Evolutionary conservation across 2,113 vertebrate genomes (phyloP).

Genomic region (Ivindomyrus marchei): DNA sequence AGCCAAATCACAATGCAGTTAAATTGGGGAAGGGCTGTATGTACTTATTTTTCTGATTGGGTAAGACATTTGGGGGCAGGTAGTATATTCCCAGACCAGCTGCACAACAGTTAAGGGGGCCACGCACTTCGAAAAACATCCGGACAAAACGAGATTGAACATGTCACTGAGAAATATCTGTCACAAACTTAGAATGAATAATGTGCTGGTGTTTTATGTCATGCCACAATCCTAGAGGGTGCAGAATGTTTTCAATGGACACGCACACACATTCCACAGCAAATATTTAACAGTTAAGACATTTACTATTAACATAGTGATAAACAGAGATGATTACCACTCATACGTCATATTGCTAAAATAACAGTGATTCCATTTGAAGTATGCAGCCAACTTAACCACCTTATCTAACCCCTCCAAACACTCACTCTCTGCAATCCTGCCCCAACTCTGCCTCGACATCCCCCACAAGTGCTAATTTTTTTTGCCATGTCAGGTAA

Average conservation of each 20-base stretch:
- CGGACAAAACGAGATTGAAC: background rate
- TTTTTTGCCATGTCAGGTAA: background rate
- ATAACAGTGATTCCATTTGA: background rate
- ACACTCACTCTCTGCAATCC: background rate
- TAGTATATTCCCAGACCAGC: background rate
- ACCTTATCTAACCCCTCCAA: background rate
- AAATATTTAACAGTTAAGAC: background rate
- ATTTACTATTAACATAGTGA: background rate
- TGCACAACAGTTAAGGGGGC: background rate
- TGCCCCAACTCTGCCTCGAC: background rate
- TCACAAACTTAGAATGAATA: background rate
- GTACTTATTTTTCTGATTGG: background rate
- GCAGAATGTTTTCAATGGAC: background rate
- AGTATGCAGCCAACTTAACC: background rate
- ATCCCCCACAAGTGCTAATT: background rate
- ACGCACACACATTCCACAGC: background rate
- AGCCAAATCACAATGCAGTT: background rate
- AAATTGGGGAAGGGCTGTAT: background rate
- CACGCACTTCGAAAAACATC: background rate
- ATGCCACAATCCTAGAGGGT: background rate
- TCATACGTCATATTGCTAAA: background rate
- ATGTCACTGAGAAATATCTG: background rate
- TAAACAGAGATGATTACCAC: background rate
- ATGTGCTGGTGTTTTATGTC: background rate
- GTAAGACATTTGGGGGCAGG: background rate